A percentile compares a stretch with the other conserved stretches of the same genome.
Conservation (phyloP, 2,797 vertebrate genomes). For the Bovichtus diacanthus region DNA sequence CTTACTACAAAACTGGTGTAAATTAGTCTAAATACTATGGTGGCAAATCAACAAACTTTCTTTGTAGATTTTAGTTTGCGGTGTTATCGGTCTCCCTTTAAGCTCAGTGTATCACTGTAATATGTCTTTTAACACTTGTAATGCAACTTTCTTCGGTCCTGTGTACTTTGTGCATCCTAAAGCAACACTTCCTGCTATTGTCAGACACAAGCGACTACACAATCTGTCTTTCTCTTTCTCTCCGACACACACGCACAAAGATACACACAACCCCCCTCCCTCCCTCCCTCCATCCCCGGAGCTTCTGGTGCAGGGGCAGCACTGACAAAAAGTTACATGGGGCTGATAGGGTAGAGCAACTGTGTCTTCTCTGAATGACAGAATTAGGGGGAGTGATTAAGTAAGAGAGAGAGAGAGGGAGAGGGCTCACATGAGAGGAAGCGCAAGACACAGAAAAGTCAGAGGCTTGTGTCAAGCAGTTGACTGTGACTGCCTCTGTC, state of each 20-base stretch:
- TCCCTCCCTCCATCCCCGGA: constrained; percentile 33
- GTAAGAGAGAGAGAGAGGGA: constrained; percentile 18
- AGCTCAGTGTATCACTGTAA: background rate
- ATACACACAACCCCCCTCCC: constrained; percentile 1
- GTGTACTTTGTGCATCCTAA: constrained; percentile 67
- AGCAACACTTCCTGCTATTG: constrained; percentile 83
- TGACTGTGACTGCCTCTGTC: constrained; percentile 64
- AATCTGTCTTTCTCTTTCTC: constrained; percentile 52
- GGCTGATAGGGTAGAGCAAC: constrained; percentile 71
- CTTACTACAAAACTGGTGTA: background rate
- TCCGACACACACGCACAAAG: background rate
- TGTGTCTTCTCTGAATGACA: constrained; percentile 60
- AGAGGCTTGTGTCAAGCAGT: constrained; percentile 65
- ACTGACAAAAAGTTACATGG: constrained; percentile 69
- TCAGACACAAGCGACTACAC: constrained; percentile 53
- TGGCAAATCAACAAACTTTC: background rate
- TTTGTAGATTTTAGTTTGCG: background rate
- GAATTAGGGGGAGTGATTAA: constrained; percentile 51
- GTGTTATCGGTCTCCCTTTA: background rate
- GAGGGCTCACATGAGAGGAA: constrained; percentile 71
- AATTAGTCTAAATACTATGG: background rate
- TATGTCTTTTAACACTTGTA: constrained; percentile 17
- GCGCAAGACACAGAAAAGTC: constrained; percentile 63
- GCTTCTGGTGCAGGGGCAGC: constrained; percentile 60
- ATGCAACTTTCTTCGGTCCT: constrained; percentile 43